Conservation (phyloP, 2,797 vertebrate species). For the Lepidocolaptes lacrymiger region DNA sequence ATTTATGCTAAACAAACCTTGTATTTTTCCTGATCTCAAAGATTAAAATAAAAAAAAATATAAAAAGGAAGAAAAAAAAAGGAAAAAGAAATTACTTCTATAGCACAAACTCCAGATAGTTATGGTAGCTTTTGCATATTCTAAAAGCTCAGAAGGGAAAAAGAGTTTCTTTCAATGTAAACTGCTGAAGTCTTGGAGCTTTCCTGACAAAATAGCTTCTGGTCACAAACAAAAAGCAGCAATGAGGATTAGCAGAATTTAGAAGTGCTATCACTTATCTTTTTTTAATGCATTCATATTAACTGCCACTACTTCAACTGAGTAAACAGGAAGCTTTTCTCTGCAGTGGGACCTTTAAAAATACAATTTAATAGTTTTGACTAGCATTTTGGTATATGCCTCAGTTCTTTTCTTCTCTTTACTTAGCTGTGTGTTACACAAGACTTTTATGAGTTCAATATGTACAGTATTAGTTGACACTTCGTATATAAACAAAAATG, state of each 20-base stretch:
- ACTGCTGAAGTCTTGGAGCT: slow-evolving; percentile 3
- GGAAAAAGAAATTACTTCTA: background rate
- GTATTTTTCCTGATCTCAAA: slow-evolving; percentile 26
- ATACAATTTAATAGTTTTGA: slow-evolving; percentile 16
- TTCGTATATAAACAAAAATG: slow-evolving; percentile 58
- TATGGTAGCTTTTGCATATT: slow-evolving; percentile 25
- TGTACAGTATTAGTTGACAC: slow-evolving; percentile 62
- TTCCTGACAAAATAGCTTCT: slow-evolving; percentile 32
- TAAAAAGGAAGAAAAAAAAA: fast-evolving
- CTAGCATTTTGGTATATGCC: background rate
- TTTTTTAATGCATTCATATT: slow-evolving; percentile 19
- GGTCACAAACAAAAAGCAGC: slow-evolving; percentile 34
- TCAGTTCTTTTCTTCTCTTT: slow-evolving; percentile 20
- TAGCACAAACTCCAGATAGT: background rate
- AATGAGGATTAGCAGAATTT: background rate
- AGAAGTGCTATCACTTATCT: slow-evolving; percentile 10
- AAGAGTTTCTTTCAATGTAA: slow-evolving; percentile 5
- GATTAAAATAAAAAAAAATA: background rate
- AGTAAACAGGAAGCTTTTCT: slow-evolving; percentile 26
- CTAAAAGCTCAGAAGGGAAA: slow-evolving; percentile 18
- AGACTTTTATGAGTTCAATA: slow-evolving; percentile 63
- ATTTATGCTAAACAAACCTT: slow-evolving; percentile 57
- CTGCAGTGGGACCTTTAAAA: slow-evolving; percentile 11
- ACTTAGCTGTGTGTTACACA: slow-evolving; percentile 17
- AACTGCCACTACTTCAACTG: background rate